phyloP scores from a whole-genome alignment of 2,888 invertebrate species.

The Morpho deidamia region DNA sequence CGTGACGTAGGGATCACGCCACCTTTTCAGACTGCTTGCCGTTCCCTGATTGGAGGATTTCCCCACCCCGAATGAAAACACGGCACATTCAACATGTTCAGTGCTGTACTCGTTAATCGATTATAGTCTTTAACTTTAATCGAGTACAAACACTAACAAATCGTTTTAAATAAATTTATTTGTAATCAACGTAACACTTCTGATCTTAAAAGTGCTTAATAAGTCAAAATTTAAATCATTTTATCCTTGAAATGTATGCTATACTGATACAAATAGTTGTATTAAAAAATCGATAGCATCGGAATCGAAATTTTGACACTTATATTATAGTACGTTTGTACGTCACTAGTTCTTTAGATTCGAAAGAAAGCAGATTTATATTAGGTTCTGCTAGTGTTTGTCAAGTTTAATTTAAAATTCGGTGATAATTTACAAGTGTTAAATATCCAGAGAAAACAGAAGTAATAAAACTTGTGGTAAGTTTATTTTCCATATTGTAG shows the following conservation, averaged over 20 bases:
- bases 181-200: no score
- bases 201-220: no score
- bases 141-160: neutral
- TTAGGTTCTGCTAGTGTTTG: constrained; percentile 53
- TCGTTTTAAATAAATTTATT: no score
- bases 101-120: constrained; percentile 18
- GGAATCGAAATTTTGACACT: constrained; percentile 25
- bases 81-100: constrained; percentile 38
- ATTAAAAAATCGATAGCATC: constrained; percentile 4
- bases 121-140: neutral
- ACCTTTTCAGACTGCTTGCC: constrained; percentile 56
- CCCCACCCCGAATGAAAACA: constrained; percentile 52
- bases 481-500: neutral
- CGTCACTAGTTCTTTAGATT: constrained; percentile 45
- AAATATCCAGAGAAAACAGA: constrained; percentile 39
- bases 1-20: constrained; percentile 74
- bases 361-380: constrained; percentile 26
- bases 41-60: constrained; percentile 53
- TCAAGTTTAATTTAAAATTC: constrained; percentile 59
- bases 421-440: constrained; percentile 70
- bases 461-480: constrained; percentile 21
- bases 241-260: neutral
- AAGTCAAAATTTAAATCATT: no score
- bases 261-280: neutral
- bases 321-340: constrained; percentile 2